Conservation (phyloP, 2,888 invertebrate genomes). For the Cactoblastis cactorum region DNA sequence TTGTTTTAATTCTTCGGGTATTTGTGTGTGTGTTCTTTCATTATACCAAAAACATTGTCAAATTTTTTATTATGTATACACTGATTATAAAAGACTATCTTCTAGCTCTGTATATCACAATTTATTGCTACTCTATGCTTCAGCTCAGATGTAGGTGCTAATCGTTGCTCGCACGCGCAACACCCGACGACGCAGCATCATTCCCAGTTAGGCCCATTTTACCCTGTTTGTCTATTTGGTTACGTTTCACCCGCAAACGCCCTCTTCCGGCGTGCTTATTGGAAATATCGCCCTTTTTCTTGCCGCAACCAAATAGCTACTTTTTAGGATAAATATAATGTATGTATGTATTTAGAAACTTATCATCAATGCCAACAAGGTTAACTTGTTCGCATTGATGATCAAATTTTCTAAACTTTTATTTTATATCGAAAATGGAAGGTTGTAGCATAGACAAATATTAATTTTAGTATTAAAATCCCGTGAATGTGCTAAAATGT, state of each 20-base stretch:
- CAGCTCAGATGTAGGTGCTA: constrained; percentile 53
- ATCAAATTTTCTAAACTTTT: background rate
- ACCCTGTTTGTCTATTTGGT: constrained; percentile 64
- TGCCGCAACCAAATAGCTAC: constrained; percentile 49
- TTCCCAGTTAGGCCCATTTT: constrained; percentile 62
- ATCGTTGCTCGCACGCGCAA: constrained; percentile 52
- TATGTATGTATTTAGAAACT: no score
- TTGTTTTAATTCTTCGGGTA: no score
- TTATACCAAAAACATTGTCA: no score
- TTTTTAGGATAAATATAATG: constrained; percentile 40
- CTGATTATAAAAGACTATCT: no score
- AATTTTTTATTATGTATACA: no score
- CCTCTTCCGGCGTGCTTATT: constrained; percentile 68
- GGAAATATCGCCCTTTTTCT: constrained; percentile 64
- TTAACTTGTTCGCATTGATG: no score
- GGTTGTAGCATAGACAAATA: no score
- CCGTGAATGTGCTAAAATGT: background rate
- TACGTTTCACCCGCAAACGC: constrained; percentile 67
- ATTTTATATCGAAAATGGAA: no score
- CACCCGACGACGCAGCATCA: constrained; percentile 35
- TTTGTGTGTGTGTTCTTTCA: no score
- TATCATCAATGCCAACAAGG: no score
- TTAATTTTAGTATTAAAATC: background rate
- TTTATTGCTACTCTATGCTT: constrained; percentile 35
- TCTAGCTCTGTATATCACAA: constrained; percentile 20